Evolutionary conservation across 2,888 invertebrate species (phyloP).

Genomic region (Andrena bicolor): DNA sequence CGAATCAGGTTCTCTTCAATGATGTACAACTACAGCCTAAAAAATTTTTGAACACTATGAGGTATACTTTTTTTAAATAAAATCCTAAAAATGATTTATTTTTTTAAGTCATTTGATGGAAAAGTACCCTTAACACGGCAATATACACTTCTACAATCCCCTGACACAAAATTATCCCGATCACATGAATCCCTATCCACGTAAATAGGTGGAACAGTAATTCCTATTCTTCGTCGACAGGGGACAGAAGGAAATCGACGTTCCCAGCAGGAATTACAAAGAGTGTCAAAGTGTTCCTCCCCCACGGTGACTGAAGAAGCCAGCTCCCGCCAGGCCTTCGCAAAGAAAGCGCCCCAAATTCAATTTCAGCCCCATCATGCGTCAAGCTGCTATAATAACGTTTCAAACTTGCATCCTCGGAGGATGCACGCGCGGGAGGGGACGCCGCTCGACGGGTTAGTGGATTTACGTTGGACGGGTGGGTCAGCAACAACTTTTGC

Average conservation of each 20-base stretch:
- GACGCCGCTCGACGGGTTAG: constrained; percentile 7
- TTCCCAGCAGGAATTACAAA: neutral
- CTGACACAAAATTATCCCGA: too few relatives aligned
- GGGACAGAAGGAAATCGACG: neutral
- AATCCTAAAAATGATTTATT: too few relatives aligned
- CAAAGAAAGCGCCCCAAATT: constrained; percentile 7
- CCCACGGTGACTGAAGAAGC: neutral
- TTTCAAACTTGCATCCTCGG: neutral
- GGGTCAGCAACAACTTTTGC: constrained; percentile 37
- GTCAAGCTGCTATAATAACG: constrained; percentile 5
- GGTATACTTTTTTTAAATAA: too few relatives aligned
- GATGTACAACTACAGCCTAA: too few relatives aligned
- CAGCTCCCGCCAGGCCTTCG: too few relatives aligned
- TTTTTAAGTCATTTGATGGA: too few relatives aligned
- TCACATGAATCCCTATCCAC: too few relatives aligned
- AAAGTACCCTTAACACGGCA: too few relatives aligned
- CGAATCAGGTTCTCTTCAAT: too few relatives aligned
- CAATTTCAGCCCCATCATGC: constrained; percentile 15
- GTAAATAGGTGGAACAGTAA: neutral
- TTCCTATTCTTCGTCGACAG: neutral
- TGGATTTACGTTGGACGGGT: constrained; percentile 39
- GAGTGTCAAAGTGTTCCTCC: constrained; percentile 4
- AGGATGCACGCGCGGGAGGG: constrained; percentile 2
- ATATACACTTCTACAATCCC: neutral
- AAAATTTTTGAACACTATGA: too few relatives aligned